Conservation (phyloP, 2,113 vertebrate genomes). For the Hippocampus abdominalis region DNA sequence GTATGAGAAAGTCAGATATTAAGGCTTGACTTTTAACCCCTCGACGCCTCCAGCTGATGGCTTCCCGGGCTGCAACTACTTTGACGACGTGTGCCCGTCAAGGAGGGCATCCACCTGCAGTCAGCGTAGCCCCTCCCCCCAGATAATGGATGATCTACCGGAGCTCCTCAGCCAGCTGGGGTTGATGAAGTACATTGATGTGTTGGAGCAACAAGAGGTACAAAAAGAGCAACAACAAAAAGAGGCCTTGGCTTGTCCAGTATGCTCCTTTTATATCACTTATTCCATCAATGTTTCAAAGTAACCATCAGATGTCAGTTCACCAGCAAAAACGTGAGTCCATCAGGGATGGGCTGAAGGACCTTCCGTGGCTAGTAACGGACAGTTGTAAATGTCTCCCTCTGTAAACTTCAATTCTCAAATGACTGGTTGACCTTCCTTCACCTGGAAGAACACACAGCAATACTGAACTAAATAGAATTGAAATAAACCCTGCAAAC, state of each 20-base stretch:
- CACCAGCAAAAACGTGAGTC: too few relatives aligned
- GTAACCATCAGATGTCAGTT: too few relatives aligned
- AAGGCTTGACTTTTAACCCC: slow-evolving; percentile 1
- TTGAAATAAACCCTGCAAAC: too few relatives aligned
- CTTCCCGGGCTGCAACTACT: slow-evolving; percentile 54
- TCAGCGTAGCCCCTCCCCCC: slow-evolving; percentile 56
- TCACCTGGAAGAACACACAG: too few relatives aligned
- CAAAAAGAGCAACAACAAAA: background rate
- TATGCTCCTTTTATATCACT: background rate
- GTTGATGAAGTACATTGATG: slow-evolving; percentile 73
- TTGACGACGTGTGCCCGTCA: slow-evolving; percentile 54
- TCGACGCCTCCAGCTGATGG: slow-evolving; percentile 51
- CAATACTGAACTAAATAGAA: too few relatives aligned
- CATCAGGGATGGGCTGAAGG: too few relatives aligned
- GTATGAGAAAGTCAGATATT: background rate
- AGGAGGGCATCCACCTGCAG: slow-evolving; percentile 61
- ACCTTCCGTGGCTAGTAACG: too few relatives aligned
- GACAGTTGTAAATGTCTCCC: too few relatives aligned
- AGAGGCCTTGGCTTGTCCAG: background rate
- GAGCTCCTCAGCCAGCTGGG: slow-evolving; percentile 74
- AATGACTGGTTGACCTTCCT: too few relatives aligned
- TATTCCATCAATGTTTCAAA: too few relatives aligned
- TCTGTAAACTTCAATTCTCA: too few relatives aligned
- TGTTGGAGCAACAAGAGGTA: slow-evolving; percentile 79
- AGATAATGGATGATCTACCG: slow-evolving; percentile 57